phyloP scores from a whole-genome alignment of 2,113 vertebrate species.

The Sula dactylatra region DNA sequence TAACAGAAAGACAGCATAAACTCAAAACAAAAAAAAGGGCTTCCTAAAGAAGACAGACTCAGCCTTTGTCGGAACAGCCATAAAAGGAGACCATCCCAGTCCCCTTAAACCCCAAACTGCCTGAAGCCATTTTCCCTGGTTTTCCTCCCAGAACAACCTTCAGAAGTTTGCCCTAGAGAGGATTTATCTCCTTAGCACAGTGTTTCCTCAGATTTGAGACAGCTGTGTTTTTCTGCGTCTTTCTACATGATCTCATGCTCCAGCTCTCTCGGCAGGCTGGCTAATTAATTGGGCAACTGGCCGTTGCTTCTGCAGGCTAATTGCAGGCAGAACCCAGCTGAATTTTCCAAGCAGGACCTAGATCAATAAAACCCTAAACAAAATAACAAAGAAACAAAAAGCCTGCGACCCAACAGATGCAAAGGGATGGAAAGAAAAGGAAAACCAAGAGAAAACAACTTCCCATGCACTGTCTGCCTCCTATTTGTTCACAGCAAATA shows the following conservation, averaged over 20 bases:
- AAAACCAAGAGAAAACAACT: background rate
- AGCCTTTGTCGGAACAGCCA: background rate
- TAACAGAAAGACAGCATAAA: background rate
- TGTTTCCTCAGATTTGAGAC: background rate
- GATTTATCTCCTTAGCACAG: background rate
- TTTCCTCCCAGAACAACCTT: background rate
- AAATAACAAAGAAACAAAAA: background rate
- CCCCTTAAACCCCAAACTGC: background rate
- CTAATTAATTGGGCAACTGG: constrained; percentile 6
- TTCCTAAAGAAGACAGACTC: background rate
- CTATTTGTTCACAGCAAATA: background rate
- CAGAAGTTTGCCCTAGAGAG: background rate
- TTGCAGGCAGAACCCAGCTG: background rate
- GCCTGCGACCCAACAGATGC: background rate
- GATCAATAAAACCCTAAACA: background rate
- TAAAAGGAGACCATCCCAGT: background rate
- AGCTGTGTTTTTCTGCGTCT: background rate
- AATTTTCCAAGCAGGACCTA: background rate
- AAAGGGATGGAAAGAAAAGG: background rate
- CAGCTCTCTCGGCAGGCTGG: background rate
- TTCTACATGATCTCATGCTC: background rate
- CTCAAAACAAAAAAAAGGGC: background rate
- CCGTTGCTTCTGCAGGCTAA: background rate
- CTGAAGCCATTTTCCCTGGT: background rate
- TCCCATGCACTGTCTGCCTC: background rate